Base-by-base conservation (phyloP, 2,797 vertebrate species). In the Poeciliopsis gracilis region DNA sequence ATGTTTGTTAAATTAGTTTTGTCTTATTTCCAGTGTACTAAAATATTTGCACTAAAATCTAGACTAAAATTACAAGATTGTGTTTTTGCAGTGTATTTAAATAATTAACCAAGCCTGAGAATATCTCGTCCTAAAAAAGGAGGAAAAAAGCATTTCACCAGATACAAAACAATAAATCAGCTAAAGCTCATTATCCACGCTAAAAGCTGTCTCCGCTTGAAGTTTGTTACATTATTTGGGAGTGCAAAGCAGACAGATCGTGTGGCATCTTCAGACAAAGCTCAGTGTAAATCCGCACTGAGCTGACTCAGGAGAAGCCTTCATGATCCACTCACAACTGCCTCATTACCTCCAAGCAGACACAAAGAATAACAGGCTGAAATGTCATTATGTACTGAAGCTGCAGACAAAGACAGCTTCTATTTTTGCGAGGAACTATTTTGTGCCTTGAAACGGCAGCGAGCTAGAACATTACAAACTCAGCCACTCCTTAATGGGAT, bases 61-160 rank as follows among this genome's bases (percentile, higher is more conserved):
- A 51, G 49, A 51, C 49, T 20, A 23, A 51, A 51, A 51, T 23
- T 51, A 51, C 20, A 51, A 51, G 8, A 51, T 23, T 51, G 49
- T 51, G 49, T 25, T 51, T 51, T 51, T 51, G 20, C 49, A 51
- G 20, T 25, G 49, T 69, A 83, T 81, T 89, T 94, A 80, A 94
- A 95, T 94, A 88, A 94, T 95, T 94, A 80, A 93, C 70, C 82
- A 76, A 78, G 85, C 89, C 82, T 55, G 84, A 88, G 79, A 86
- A 87, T 86, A 73, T 77, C 43, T 77, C 83, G 86, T 88, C 57
- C 59, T 70, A 63, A 69, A 76, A 81, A 18, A 18, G n/a, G 11
- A 1, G 74, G 30, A 45, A 61, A 74, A 55, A 30, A 75, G 83
- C 46, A 18, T 84, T 49, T 84, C 57, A 57, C 63, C 53, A 46